Evolutionary conservation across 2,888 invertebrate genomes (phyloP).

Genomic region (Trisateles emortualis): DNA sequence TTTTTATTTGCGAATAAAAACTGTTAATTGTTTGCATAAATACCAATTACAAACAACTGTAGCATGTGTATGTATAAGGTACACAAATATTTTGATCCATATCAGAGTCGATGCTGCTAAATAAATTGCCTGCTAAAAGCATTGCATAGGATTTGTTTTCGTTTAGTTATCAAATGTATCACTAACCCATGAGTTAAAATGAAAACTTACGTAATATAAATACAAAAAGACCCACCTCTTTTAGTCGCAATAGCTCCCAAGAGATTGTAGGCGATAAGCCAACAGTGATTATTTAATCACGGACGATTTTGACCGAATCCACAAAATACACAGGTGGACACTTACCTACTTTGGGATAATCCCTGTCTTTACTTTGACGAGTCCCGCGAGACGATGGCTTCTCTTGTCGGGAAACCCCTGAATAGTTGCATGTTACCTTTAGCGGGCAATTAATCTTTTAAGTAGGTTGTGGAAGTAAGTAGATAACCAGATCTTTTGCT

Average conservation of each 20-base stretch:
- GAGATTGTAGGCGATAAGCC: neutral
- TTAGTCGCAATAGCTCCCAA: neutral
- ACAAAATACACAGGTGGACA: constrained; percentile 7
- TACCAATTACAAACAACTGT: neutral
- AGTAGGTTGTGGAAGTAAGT: neutral
- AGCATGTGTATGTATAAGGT: neutral
- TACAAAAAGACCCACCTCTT: neutral
- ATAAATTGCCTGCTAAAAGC: too few species aligned
- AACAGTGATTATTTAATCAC: constrained; percentile 12
- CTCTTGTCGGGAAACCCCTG: constrained; percentile 1
- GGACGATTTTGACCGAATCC: neutral
- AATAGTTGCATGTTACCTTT: neutral
- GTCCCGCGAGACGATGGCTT: neutral
- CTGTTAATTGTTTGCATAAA: neutral
- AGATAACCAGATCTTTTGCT: too few species aligned
- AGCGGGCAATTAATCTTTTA: neutral
- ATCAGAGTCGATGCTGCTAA: too few species aligned
- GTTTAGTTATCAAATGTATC: too few species aligned
- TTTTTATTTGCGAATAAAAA: too few species aligned
- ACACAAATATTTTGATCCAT: too few species aligned
- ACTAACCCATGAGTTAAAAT: too few species aligned
- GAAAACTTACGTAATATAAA: too few species aligned
- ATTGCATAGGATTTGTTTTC: too few species aligned
- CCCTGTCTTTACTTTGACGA: neutral
- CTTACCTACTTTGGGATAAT: constrained; percentile 2